phyloP scores from a whole-genome alignment of 2,888 invertebrate species.

The Linnaemya vulpina region DNA sequence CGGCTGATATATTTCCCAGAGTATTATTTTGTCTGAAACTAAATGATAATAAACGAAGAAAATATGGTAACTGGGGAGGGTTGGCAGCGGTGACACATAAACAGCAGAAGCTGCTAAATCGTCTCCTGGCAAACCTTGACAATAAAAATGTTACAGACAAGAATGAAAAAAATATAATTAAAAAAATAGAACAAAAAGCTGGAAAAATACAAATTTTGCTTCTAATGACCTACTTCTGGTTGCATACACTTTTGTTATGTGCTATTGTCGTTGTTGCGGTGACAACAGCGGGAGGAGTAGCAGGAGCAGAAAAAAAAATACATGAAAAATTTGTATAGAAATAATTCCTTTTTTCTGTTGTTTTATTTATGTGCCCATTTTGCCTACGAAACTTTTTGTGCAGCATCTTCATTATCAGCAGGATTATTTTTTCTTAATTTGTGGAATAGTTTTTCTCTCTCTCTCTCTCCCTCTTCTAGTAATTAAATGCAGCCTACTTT shows the following conservation, averaged over 20 bases:
- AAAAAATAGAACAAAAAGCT: no score
- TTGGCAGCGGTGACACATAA: neutral
- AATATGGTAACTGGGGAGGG: neutral
- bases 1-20: conserved; percentile 3
- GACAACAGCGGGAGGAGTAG: neutral
- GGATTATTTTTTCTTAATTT: neutral
- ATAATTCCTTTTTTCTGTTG: conserved; percentile 1
- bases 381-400: neutral
- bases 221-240: conserved; percentile 66
- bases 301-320: neutral
- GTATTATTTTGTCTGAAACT: conserved; percentile 29
- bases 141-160: conserved; percentile 65
- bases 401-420: no score
- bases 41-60: neutral
- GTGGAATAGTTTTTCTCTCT: no score
- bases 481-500: no score
- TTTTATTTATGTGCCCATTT: neutral
- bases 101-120: conserved; percentile 26
- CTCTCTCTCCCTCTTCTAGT: no score
- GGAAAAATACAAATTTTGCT: conserved; percentile 41
- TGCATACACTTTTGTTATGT: neutral
- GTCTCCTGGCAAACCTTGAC: conserved; percentile 67
- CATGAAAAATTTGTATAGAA: neutral
- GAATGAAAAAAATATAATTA: conserved; percentile 20
- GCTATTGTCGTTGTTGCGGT: neutral